Conservation (phyloP, 2,113 vertebrate genomes). For the Cochlearius cochlearius region DNA sequence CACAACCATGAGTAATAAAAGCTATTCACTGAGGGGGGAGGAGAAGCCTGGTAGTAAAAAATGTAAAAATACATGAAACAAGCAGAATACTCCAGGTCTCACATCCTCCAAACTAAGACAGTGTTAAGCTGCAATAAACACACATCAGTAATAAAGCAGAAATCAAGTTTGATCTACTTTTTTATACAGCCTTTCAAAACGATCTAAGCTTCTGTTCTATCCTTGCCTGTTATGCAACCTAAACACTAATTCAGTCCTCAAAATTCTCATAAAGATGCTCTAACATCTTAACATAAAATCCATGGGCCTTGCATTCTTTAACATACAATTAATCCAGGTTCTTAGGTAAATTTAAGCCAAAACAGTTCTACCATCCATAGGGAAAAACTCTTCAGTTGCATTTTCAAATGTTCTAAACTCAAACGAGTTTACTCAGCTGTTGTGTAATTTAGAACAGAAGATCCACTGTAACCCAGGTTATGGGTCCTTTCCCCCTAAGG, state of each 20-base stretch:
- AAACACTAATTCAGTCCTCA: neutral
- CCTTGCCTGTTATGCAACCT: neutral
- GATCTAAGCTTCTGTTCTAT: neutral
- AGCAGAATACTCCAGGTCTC: neutral
- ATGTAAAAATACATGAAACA: neutral
- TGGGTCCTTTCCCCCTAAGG: neutral
- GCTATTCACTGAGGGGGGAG: neutral
- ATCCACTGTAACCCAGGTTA: neutral
- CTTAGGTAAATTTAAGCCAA: neutral
- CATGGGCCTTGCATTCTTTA: neutral
- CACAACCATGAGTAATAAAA: neutral
- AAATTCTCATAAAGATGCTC: neutral
- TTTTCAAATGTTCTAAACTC: neutral
- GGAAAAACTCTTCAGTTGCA: neutral
- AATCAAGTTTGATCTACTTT: neutral
- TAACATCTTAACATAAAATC: neutral
- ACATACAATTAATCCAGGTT: neutral
- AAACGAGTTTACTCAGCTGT: neutral
- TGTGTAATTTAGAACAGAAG: neutral
- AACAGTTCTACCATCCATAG: neutral
- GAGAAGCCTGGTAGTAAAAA: neutral
- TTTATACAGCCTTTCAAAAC: neutral
- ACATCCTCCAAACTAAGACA: neutral
- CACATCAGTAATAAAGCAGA: neutral
- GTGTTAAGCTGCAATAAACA: neutral